Conservation (phyloP, 1,140 invertebrate species). For the Panonychus citri region DNA sequence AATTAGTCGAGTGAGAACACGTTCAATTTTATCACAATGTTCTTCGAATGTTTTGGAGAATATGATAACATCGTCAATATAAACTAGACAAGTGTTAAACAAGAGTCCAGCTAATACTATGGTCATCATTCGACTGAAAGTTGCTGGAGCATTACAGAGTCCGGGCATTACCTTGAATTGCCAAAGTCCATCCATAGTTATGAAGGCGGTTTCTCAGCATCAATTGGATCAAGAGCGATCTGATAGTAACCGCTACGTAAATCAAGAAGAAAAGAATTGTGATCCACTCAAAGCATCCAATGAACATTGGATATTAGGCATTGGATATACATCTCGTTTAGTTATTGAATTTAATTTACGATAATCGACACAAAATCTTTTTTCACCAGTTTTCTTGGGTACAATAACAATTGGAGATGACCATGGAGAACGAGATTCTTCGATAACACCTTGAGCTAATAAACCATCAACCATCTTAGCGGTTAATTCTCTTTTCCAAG, state of each 20-base stretch:
- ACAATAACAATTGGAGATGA: slow-evolving; percentile 25
- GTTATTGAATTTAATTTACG: slow-evolving; percentile 24
- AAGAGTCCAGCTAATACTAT: background rate
- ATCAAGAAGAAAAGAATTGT: slow-evolving; percentile 18
- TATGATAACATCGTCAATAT: background rate
- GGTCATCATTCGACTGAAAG: slow-evolving; percentile 16
- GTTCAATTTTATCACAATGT: background rate
- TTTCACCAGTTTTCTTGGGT: slow-evolving; percentile 24
- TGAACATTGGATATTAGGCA: slow-evolving; percentile 23
- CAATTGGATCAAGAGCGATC: background rate
- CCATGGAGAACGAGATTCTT: slow-evolving; percentile 14
- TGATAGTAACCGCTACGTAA: slow-evolving; percentile 1
- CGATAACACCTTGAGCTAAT: too few species aligned
- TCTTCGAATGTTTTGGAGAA: background rate
- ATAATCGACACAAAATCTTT: slow-evolving; percentile 26
- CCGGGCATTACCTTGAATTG: slow-evolving; percentile 13
- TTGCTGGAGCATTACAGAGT: slow-evolving; percentile 12
- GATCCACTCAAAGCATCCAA: too few species aligned
- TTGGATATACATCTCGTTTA: slow-evolving; percentile 26
- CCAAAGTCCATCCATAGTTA: slow-evolving; percentile 3
- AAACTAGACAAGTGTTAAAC: background rate
- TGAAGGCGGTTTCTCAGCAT: slow-evolving; percentile 5
- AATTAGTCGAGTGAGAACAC: slow-evolving; percentile 10
- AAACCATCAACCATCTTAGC: too few species aligned
- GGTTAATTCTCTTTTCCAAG: too few species aligned